Conservation (phyloP, 2,797 vertebrate genomes). For the Podarcis lilfordi region DNA sequence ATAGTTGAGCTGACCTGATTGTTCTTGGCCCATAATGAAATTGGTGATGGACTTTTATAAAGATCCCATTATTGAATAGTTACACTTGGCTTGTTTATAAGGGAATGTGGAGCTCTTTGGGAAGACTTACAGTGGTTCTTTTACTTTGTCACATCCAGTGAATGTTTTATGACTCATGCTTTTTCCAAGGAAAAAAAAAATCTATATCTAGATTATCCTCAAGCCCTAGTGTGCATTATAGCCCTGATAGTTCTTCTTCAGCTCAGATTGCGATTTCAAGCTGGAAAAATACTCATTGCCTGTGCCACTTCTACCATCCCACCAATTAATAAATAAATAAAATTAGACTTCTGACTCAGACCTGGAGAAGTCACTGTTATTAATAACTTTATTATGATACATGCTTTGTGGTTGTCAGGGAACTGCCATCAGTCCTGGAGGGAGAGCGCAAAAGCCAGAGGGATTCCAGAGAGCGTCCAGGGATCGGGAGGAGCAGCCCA, state of each 20-base stretch:
- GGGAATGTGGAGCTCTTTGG: not conserved
- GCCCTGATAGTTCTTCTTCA: not conserved
- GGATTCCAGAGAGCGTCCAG: too few relatives aligned
- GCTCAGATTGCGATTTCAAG: not conserved
- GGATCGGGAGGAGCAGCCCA: too few relatives aligned
- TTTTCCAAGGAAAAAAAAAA: not conserved
- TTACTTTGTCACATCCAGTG: not conserved
- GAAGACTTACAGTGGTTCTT: not conserved
- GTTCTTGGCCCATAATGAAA: not conserved
- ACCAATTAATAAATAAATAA: not conserved
- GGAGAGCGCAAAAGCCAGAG: too few relatives aligned
- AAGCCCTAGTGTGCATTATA: not conserved
- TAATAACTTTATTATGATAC: too few relatives aligned
- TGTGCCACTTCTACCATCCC: not conserved
- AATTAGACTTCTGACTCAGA: too few relatives aligned
- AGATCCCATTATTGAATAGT: conserved; percentile 3
- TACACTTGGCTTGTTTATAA: not conserved
- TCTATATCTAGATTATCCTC: not conserved
- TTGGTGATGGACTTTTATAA: not conserved
- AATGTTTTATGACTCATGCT: not conserved
- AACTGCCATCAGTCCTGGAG: too few relatives aligned
- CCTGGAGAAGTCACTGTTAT: too few relatives aligned
- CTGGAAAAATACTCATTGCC: not conserved
- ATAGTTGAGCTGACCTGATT: not conserved
- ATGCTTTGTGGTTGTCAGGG: too few relatives aligned